Evolutionary conservation across 2,113 vertebrate species (phyloP).

Genomic region (Emberiza fucata): DNA sequence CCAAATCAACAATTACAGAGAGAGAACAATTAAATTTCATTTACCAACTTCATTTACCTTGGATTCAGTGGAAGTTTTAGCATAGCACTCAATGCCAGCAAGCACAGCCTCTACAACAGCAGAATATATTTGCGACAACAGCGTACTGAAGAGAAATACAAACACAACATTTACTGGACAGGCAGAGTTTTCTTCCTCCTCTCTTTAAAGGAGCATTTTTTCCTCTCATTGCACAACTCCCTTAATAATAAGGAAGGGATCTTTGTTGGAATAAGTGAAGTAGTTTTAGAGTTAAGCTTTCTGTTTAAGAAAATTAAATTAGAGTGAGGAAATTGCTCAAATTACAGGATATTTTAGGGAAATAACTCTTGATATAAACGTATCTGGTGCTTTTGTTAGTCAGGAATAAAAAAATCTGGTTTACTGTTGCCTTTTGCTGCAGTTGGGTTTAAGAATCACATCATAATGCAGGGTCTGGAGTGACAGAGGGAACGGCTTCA

Average conservation of each 20-base stretch:
- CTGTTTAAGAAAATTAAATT: background rate
- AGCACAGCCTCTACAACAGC: constrained; percentile 89
- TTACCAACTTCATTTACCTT: constrained; percentile 78
- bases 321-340: background rate
- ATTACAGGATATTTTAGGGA: background rate
- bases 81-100: constrained; percentile 89
- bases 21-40: background rate
- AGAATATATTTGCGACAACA: constrained; percentile 90
- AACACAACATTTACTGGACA: constrained; percentile 58
- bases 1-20: constrained; percentile 8
- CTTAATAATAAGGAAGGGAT: background rate
- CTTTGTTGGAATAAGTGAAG: background rate
- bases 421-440: background rate
- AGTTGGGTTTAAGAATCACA: background rate
- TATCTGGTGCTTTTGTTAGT: background rate
- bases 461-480: background rate
- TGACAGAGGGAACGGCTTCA: background rate
- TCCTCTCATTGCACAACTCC: background rate
- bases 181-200: background rate
- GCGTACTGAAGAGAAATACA: constrained; percentile 74
- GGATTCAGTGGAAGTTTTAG: constrained; percentile 79
- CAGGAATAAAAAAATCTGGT: background rate
- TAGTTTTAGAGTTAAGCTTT: background rate
- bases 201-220: background rate
- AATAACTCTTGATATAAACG: background rate